Evolutionary conservation across 1,140 invertebrate species (phyloP), one percentile per base, ranked within the genome.

Genomic region (Pinna nobilis): DNA sequence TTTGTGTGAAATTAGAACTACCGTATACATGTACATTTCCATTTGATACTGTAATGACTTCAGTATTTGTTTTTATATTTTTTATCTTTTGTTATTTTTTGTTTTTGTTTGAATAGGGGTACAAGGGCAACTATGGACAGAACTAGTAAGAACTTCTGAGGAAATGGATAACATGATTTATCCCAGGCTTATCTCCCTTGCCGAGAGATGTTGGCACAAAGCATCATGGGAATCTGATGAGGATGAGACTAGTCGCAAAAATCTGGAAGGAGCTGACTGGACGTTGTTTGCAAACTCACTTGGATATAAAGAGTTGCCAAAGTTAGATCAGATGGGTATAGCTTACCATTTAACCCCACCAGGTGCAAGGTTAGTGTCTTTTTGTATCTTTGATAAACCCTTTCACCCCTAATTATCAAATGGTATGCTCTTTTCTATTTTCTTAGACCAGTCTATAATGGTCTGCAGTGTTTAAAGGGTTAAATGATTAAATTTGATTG

Each of bases 121-220:
- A 20, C 81, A 84, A 61, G 85, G 82, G 13, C 80, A 82, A 33
- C 53, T 86, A 30, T 87, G 84, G 84, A 76, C 82, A 41, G 85
- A 87, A 51, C 57, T 78, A n/a, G 76, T 85, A 3, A 76, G 84
- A 9, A 82, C 78, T 20, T 18, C 65, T 23, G 74, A 82, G 15
- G 72, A 81, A 30, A 70, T 85, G 28, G 76, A 86, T 49, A 37
- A 69, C 37, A 87, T 86, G 83, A 78, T 85, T 33, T 86, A 75
- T 39, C 85, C 86, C 13, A 78, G 84, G 2, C 57, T 86, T 0
- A 47, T 85, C 5, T 82, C 86, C 11, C 51, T 86, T 32, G 86
- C 86, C 23, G 85, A 86, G 66, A 51, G 84, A 41, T 79, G 84
- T 3, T 86, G 86, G 86, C 82, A 85, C 75, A 73, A 82, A 61